phyloP scores from a whole-genome alignment of 2,888 invertebrate genomes.

The Brenthis ino region DNA sequence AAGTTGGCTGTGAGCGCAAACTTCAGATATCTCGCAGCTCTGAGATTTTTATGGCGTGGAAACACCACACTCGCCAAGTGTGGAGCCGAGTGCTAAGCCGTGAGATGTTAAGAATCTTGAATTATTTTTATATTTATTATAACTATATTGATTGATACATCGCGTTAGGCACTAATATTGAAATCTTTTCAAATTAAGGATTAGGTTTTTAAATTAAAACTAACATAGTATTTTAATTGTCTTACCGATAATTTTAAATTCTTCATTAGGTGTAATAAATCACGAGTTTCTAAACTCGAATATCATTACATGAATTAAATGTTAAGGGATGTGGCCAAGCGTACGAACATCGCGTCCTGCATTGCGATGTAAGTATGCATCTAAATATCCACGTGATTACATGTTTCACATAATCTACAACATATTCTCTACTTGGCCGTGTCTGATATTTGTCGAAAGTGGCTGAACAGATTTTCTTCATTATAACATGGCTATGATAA shows the following conservation, averaged over 20 bases:
- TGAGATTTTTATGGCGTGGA: too few relatives aligned
- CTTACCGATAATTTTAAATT: not conserved
- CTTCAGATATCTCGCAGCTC: too few relatives aligned
- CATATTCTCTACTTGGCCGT: slow-evolving; percentile 10
- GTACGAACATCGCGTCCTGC: slow-evolving; percentile 58
- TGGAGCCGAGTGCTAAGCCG: too few relatives aligned
- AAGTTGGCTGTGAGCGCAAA: too few relatives aligned
- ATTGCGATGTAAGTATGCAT: slow-evolving; percentile 61
- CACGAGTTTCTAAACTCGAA: slow-evolving; percentile 17
- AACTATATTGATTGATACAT: too few relatives aligned
- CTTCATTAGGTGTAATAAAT: slow-evolving; percentile 33
- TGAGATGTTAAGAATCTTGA: too few relatives aligned
- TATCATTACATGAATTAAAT: slow-evolving; percentile 24
- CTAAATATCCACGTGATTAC: not conserved
- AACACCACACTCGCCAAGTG: too few relatives aligned
- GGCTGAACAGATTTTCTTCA: not conserved
- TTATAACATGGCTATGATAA: not conserved
- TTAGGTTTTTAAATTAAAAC: too few relatives aligned
- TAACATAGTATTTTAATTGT: too few relatives aligned
- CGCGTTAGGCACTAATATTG: too few relatives aligned
- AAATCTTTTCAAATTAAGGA: too few relatives aligned
- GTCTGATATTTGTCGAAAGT: not conserved
- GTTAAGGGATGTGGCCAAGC: slow-evolving; percentile 57
- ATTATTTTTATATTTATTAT: too few relatives aligned
- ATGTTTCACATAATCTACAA: not conserved